These are phyloP conservation scores for Ctenicera cuprea DNA, from an alignment of 2,888 invertebrate genomes.

Conservation along the genomic window DNA sequence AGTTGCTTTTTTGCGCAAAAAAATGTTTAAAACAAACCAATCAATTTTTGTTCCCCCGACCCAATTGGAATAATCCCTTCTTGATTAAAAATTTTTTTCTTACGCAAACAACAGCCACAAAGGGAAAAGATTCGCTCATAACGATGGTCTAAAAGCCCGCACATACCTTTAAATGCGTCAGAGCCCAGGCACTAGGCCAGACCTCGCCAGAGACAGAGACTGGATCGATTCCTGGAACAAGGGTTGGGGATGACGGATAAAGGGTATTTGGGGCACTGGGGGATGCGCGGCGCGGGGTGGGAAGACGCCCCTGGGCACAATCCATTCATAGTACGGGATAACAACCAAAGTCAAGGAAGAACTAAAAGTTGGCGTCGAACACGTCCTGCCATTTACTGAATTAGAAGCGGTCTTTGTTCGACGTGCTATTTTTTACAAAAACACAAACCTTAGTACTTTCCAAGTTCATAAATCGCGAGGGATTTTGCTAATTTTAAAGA, in stretches of 20 bases:
- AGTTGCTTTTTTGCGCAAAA: too few relatives aligned
- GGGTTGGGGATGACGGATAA: constrained; percentile 54
- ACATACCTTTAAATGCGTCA: constrained; percentile 53
- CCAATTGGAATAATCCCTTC: too few relatives aligned
- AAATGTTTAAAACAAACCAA: too few relatives aligned
- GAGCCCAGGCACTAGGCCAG: constrained; percentile 57
- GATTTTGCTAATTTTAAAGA: too few relatives aligned
- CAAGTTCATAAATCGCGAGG: too few relatives aligned
- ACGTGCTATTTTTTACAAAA: background rate
- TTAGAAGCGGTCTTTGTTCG: constrained; percentile 33
- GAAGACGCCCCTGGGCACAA: constrained; percentile 73
- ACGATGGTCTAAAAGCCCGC: constrained; percentile 25
- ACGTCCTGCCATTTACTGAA: constrained; percentile 45
- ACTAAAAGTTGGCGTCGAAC: constrained; percentile 43
- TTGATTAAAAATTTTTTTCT: too few relatives aligned
- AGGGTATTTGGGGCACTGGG: constrained; percentile 54
- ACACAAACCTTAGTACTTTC: too few relatives aligned
- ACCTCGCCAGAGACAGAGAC: constrained; percentile 58
- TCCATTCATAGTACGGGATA: constrained; percentile 71
- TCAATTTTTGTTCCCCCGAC: too few relatives aligned
- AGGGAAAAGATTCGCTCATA: constrained; percentile 6
- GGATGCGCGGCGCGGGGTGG: constrained; percentile 66
- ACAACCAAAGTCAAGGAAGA: constrained; percentile 42
- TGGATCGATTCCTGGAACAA: constrained; percentile 54
- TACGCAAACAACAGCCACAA: too few relatives aligned